Conservation (phyloP, 2,797 vertebrate genomes). For the Loris lydekkerianus region DNA sequence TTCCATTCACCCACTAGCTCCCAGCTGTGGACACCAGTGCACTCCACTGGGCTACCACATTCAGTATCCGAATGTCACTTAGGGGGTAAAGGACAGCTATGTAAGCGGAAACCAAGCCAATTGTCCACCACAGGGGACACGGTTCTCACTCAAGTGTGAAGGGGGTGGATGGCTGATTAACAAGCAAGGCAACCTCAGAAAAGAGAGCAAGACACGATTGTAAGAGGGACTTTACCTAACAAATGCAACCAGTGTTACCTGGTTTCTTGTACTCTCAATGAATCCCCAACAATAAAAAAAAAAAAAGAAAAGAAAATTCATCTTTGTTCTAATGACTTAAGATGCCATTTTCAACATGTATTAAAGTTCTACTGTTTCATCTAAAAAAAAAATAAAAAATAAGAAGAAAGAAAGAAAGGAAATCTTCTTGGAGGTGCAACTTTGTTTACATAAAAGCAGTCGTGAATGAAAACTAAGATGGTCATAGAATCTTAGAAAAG, state of each 20-base stretch:
- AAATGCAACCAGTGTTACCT: too few species aligned
- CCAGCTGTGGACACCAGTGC: neutral
- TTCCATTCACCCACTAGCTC: neutral
- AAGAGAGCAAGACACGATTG: too few species aligned
- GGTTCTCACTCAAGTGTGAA: neutral
- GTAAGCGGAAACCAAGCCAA: neutral
- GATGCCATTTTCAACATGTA: too few species aligned
- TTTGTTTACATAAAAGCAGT: neutral
- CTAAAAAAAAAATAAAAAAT: too few species aligned
- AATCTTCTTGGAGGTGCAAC: neutral
- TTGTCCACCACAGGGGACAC: neutral
- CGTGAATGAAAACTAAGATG: neutral
- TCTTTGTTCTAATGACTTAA: too few species aligned
- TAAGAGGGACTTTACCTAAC: too few species aligned
- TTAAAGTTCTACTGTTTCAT: too few species aligned
- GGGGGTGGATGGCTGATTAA: neutral
- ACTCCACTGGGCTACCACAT: neutral
- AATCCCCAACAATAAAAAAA: too few species aligned
- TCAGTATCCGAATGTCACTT: neutral
- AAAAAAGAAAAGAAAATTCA: too few species aligned
- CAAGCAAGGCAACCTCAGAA: too few species aligned
- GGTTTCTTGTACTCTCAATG: too few species aligned
- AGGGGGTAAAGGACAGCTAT: neutral
- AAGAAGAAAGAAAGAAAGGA: too few species aligned
- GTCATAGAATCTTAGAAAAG: neutral